Base-by-base conservation (phyloP, 2,113 vertebrate species). In the Amia ocellicauda region DNA sequence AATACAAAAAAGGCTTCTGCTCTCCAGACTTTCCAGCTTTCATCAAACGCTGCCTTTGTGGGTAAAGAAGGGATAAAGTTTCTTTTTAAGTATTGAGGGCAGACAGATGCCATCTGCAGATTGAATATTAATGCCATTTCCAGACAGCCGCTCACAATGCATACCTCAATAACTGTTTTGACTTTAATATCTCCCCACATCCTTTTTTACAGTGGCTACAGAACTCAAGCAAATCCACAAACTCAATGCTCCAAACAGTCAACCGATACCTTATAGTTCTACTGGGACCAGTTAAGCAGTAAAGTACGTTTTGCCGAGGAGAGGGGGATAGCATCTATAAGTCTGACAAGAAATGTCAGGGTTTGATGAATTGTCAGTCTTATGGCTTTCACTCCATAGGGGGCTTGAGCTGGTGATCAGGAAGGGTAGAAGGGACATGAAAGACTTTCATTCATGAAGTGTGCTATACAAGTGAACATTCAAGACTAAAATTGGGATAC, bases 361-460 rank as follows among this genome's bases (percentile, higher is more conserved):
- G 47, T 63, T 68, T 66, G 69, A 82, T 85, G 85, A 85, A 87
- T 83, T 79, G 80, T 77, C 65, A 22, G 77, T 73, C 73, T 85
- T 70, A 78, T 81, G 60, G 66, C 62, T 71, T 51, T 59, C 70
- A 64, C 75, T 73, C 52, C 31, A 67, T 36, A 31, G 64, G 68
- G 70, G 70, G 62, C 70, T 63, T 27, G 70, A 40, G 50, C 66
- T 45, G 69, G 50, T 41, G 45, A 55, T 23, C 24, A 26, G 56
- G 51, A 56, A 56, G 53, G 24, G 53, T 17, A 17, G 29, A 16
- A 19, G 58, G 47, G 17, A 63, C 63, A 79, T 86, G 83, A 88
- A 88, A 86, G 83, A 65, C 75, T 67, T 64, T 75, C 78, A 86
- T 89, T 89, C 85, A 89, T 85, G 31, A 55, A 43, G 17, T 66